Conservation (phyloP, 2,113 vertebrate species). For the Phylloscopus trochilus region DNA sequence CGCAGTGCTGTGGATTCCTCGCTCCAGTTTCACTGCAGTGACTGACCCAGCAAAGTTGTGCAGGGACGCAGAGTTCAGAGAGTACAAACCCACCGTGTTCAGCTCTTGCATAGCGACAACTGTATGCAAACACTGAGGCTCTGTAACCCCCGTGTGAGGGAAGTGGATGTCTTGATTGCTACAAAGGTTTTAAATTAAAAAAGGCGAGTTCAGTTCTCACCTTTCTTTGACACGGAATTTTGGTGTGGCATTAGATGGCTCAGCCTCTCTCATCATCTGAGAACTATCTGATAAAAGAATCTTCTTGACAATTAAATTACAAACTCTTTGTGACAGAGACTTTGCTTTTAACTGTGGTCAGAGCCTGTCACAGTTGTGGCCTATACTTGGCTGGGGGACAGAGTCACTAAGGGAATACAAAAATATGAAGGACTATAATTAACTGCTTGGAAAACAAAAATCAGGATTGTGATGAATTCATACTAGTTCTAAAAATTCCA, state of each 20-base stretch:
- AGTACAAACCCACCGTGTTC: neutral
- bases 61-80: neutral
- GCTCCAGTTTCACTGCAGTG: fast-evolving
- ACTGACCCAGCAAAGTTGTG: neutral
- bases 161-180: neutral
- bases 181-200: neutral
- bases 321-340: neutral
- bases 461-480: neutral
- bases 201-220: neutral
- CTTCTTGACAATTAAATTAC: neutral
- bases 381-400: neutral
- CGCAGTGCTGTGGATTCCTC: neutral
- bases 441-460: neutral
- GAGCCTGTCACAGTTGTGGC: neutral
- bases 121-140: neutral
- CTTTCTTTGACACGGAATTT: neutral
- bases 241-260: neutral
- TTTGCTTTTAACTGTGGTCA: neutral
- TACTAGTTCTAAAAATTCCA: neutral
- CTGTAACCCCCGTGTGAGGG: neutral
- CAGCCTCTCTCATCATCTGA: neutral
- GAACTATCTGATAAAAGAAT: neutral
- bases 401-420: neutral
- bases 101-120: neutral
- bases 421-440: neutral